Evolutionary conservation across 2,888 invertebrate species (phyloP), one percentile per base, ranked within the genome.

Genomic region (Noctua comes): DNA sequence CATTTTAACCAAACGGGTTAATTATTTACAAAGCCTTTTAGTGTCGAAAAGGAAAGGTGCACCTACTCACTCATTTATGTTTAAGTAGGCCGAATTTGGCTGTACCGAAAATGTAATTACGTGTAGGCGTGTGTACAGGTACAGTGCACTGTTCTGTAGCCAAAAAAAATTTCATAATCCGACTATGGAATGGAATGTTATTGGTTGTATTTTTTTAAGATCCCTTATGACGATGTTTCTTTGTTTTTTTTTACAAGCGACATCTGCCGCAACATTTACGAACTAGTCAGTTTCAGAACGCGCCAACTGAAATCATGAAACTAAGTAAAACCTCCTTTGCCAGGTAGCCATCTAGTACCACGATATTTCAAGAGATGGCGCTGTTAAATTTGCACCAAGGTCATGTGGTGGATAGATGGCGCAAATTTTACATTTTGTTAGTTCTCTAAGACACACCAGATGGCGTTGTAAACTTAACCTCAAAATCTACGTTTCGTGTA

Each of bases 1-100:
- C 84, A 86, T 88, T 88, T 88, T 88, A 90, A 83, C 84, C 77
- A 69, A 88, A 86, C 77, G 87, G 86, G 86, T 88, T 86, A 88
- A 87, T 88, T 88, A 88, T 86, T 88, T 87, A 88, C 87, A 84
- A 87, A 86, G 79, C 79, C 73, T 77, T 84, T 87, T 83, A 84
- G 85, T 80, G 80, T 80, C 66, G 72, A 78, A 88, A 80, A 83
- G 83, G 81, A 68, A 85, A 83, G 77, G 77, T 85, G 85, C 81
- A 81, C 73, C 66, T 68, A 80, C 81, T 65, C 43, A 74, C 77
- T 81, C 65, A 85, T 83, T 83, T 77, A 85, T 83, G 77, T 77
- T 81, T 85, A 40, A 73, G 71, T 77, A 77, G 51, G 68, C 77
- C 65, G 68, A 71, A 74, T 84, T 84, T 72, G 71, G 81, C 71